Evolutionary conservation across 37 sponge, comb jelly and placozoan genomes (phyloP), one percentile per base, ranked within the genome.

Genomic region (Halichondria panicea): DNA sequence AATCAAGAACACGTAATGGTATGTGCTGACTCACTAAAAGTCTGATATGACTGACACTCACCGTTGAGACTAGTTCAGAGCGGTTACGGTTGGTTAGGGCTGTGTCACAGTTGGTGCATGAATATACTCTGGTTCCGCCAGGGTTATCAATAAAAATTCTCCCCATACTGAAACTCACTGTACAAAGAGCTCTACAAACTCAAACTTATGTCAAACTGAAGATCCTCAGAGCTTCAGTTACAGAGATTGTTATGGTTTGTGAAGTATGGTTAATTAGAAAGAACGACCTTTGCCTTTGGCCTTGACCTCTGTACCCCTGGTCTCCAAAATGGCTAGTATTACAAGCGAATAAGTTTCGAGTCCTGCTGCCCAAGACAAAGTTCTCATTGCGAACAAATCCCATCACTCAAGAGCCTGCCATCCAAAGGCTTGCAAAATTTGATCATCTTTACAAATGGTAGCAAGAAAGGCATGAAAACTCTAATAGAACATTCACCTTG

Each of bases 91-190:
- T n/a, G 21, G 99, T 98, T 34, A 98, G 84, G 6, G 92, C 84
- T 4, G 99, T 95, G 48, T 80, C 78, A 83, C 99, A 98, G 34
- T 89, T 95, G 32, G 81, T 84, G 81, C 99, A 98, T 40, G 91
- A 90, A 73, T 89, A 98, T 22, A 98, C 64, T 39, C 94, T 64
- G 0, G 73, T 71, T 12, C 99, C 99, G 4, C 96, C 96, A 19
- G 99, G 99, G 60, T 98, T 96, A 32, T 93, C 89, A 0, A 98
- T 69, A 79, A 95, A 98, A 50, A 91, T 76, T 45, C 92, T 81
- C 13, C 99, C 99, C 99, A 98, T 98, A 27, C n/a, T n/a, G n/a
- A n/a, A n/a, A n/a, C n/a, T n/a, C n/a, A n/a, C n/a, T n/a, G n/a
- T n/a, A n/a, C n/a, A n/a, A n/a, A n/a, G n/a, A n/a, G n/a, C n/a